Evolutionary conservation across 2,888 invertebrate species (phyloP).

Genomic region (Nipponacmea schrenckii): DNA sequence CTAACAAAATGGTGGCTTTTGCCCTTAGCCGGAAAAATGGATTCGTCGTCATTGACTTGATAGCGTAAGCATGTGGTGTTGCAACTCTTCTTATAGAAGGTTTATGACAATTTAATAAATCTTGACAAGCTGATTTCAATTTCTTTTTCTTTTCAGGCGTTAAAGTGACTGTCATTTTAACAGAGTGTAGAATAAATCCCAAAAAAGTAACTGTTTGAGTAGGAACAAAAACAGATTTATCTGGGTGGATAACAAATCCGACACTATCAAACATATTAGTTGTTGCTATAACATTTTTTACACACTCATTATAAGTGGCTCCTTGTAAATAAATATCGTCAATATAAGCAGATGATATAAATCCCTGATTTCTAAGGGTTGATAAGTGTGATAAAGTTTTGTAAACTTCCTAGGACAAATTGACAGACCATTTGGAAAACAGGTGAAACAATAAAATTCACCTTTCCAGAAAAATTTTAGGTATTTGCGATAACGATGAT

Average conservation of each 20-base stretch:
- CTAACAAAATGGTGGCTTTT: no score
- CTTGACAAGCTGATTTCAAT: not conserved
- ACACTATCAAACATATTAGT: not conserved
- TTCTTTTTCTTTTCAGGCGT: not conserved
- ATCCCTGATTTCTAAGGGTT: not conserved
- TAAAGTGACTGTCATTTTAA: not conserved
- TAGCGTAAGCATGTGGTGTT: no score
- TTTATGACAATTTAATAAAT: no score
- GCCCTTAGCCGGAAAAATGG: no score
- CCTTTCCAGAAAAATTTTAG: conserved; percentile 22
- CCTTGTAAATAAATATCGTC: not conserved
- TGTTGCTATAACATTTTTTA: not conserved
- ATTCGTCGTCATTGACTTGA: no score
- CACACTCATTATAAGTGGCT: not conserved
- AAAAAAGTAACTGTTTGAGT: not conserved
- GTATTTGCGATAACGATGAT: conserved; percentile 1
- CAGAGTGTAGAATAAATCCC: not conserved
- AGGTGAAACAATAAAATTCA: conserved; percentile 15
- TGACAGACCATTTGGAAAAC: conserved; percentile 15
- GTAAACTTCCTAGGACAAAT: not conserved
- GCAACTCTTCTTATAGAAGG: no score
- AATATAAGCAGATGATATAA: not conserved
- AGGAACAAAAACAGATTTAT: not conserved
- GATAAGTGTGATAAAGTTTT: not conserved
- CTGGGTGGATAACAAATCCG: conserved; percentile 1